Conservation (phyloP, 37 sponge, comb jelly and placozoan species). For the Eunapius fragilis region DNA sequence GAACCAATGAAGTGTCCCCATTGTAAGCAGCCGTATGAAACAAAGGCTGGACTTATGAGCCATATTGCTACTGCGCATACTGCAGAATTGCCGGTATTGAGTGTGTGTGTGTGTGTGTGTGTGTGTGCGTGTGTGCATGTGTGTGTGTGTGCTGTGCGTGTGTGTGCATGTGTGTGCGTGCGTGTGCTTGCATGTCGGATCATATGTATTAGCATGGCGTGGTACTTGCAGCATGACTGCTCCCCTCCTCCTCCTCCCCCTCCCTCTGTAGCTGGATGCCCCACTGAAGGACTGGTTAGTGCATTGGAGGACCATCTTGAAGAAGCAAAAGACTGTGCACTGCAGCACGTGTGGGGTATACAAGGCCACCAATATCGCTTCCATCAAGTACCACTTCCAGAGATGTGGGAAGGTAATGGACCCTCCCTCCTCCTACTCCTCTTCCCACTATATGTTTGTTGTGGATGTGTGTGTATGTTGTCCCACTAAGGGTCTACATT, state of each 20-base stretch:
- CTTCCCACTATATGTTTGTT: no score
- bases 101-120: background rate
- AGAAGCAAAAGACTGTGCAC: slow-evolving; percentile 2
- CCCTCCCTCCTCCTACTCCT: no score
- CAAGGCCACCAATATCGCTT: slow-evolving; percentile 28
- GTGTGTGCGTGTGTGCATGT: slow-evolving; percentile 1
- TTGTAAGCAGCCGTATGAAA: slow-evolving; percentile 33
- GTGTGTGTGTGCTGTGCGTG: no score
- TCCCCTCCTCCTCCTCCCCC: background rate
- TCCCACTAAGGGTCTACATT: no score
- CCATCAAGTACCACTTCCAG: slow-evolving; percentile 71
- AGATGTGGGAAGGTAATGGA: slow-evolving; percentile 55
- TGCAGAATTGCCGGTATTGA: background rate
- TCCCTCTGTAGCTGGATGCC: slow-evolving; percentile 26
- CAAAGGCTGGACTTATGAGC: slow-evolving; percentile 17
- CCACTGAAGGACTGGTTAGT: slow-evolving; percentile 3
- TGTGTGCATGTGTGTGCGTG: background rate
- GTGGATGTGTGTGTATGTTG: no score
- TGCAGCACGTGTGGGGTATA: slow-evolving; percentile 40
- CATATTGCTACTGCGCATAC: slow-evolving; percentile 32
- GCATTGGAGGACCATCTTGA: slow-evolving; percentile 29
- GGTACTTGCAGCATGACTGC: no score
- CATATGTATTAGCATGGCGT: no score
- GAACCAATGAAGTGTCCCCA: slow-evolving; percentile 14
- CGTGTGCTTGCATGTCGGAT: background rate